Percentiles rank a stretch among this genome's conserved stretches.
Conservation (phyloP, 2,888 invertebrate genomes). For the Apodemia mormo region DNA sequence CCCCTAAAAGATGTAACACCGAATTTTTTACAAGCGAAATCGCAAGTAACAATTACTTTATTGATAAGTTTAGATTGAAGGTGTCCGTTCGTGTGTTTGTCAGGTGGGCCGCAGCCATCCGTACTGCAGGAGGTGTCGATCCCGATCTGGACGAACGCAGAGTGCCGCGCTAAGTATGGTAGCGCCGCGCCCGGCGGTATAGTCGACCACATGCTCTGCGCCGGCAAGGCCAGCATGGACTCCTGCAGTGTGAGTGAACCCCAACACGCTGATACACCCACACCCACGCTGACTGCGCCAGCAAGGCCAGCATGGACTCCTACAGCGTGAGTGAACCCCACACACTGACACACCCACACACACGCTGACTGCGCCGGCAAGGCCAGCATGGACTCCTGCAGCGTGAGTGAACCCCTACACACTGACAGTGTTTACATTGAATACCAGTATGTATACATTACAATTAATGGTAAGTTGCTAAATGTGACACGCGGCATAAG, state of each 20-base stretch:
- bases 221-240: conserved; percentile 91
- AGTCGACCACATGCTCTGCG: conserved; percentile 93
- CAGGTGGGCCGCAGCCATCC: conserved; percentile 91
- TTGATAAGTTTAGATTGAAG: background rate
- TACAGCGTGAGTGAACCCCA: conserved; percentile 87
- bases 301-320: conserved; percentile 91
- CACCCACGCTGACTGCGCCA: conserved; percentile 77
- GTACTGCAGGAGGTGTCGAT: conserved; percentile 91
- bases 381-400: conserved; percentile 92
- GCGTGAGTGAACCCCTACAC: conserved; percentile 81
- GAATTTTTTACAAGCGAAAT: too few relatives aligned
- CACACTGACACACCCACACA: background rate
- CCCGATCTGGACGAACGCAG: conserved; percentile 90
- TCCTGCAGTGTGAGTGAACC: conserved; percentile 91
- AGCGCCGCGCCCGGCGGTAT: conserved; percentile 94
- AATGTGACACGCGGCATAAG: too few relatives aligned
- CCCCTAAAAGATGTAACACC: too few relatives aligned
- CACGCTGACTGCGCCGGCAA: conserved; percentile 92
- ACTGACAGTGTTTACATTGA: conserved; percentile 88
- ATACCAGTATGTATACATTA: too few relatives aligned
- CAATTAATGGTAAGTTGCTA: too few relatives aligned
- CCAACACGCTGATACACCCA: background rate
- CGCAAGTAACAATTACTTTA: too few relatives aligned
- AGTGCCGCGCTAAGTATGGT: conserved; percentile 91
- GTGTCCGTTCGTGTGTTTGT: background rate